Evolutionary conservation across 2,797 vertebrate species (phyloP).

Genomic region (Spizella passerina): DNA sequence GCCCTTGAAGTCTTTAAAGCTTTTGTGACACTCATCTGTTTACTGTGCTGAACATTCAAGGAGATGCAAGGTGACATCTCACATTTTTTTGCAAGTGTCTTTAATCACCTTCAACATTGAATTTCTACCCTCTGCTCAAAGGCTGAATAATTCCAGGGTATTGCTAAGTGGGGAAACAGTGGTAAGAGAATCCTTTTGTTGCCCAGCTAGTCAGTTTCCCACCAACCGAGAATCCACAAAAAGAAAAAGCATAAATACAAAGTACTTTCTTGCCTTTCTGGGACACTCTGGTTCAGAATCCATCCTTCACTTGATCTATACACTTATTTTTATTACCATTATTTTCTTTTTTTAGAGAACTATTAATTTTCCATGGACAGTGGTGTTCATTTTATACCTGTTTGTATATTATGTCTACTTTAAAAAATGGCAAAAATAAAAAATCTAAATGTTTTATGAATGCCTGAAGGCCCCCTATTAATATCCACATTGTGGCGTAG

Average conservation of each 20-base stretch:
- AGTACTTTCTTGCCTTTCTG: background rate
- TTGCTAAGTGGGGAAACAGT: background rate
- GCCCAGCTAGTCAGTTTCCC: background rate
- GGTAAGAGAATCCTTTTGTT: background rate
- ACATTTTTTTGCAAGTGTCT: background rate
- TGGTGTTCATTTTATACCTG: background rate
- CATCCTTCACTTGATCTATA: background rate
- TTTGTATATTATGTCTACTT: background rate
- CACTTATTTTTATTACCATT: background rate
- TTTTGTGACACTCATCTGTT: background rate
- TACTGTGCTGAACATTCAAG: background rate
- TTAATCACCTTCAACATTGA: background rate
- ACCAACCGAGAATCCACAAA: background rate
- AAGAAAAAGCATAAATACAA: background rate
- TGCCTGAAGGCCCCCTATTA: constrained; percentile 7
- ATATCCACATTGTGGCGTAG: background rate
- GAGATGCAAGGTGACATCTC: background rate
- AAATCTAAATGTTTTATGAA: constrained; percentile 25
- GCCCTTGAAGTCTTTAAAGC: background rate
- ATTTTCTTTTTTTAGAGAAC: background rate
- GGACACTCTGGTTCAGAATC: background rate
- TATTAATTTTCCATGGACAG: background rate
- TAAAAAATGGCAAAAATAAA: constrained; percentile 37
- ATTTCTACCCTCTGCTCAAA: background rate
- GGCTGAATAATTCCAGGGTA: background rate